These are phyloP conservation scores for Tanaodytes sp. DNA, from an alignment of 2,888 invertebrate species.

Conservation along the genomic window DNA sequence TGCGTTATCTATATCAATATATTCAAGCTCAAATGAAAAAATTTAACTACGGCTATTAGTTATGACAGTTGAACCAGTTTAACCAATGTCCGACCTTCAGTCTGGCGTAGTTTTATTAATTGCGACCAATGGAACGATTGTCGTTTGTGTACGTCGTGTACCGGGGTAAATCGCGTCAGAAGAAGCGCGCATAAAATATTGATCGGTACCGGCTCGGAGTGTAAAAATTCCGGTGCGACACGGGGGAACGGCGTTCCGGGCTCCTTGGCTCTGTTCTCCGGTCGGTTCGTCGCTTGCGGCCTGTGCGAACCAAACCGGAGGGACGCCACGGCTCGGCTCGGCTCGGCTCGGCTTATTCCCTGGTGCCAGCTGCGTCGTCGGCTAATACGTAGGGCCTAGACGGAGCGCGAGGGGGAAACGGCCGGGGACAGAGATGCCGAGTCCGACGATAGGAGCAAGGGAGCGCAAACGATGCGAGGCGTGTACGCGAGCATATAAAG, in stretches of 20 bases:
- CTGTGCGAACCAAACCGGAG: conserved; percentile 43
- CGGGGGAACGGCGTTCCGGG: conserved; percentile 15
- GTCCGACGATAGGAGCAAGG: conserved; percentile 6
- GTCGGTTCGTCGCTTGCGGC: conserved; percentile 31
- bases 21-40: too few relatives aligned
- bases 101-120: too few relatives aligned
- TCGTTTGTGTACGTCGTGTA: neutral
- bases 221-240: conserved; percentile 25
- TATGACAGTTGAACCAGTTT: too few relatives aligned
- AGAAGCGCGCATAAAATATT: conserved; percentile 28
- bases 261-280: conserved; percentile 50
- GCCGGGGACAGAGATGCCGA: conserved; percentile 14
- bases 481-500: conserved; percentile 39
- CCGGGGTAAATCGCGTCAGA: conserved; percentile 1
- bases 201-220: conserved; percentile 26
- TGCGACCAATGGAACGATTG: conserved; percentile 6
- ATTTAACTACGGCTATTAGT: too few relatives aligned
- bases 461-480: conserved; percentile 5
- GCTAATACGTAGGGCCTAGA: conserved; percentile 45
- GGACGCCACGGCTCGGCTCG: conserved; percentile 59
- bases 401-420: conserved; percentile 34
- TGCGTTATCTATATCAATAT: too few relatives aligned
- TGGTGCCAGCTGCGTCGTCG: conserved; percentile 61
- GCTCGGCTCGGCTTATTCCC: too few relatives aligned
- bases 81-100: too few relatives aligned